Evolutionary conservation across 1,140 invertebrate species (phyloP).

Genomic region (Meteorus sp.): DNA sequence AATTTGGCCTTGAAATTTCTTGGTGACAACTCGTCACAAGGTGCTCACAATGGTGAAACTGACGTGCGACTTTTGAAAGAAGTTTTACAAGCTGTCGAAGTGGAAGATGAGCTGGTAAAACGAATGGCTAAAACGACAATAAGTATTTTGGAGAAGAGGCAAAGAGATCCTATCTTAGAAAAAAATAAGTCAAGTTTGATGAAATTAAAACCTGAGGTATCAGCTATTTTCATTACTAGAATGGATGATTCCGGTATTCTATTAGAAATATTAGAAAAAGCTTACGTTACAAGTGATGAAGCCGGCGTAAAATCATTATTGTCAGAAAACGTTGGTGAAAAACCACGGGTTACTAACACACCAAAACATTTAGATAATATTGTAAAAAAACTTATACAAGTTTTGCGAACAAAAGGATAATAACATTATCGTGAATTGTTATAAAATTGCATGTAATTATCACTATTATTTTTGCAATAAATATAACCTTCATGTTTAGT

Average conservation of each 20-base stretch:
- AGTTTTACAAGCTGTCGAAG: not conserved
- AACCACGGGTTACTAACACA: not conserved
- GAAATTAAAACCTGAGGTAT: not conserved
- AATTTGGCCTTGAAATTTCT: slow-evolving; percentile 1
- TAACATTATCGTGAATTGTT: no score
- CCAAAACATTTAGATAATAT: slow-evolving; percentile 30
- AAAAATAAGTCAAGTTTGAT: slow-evolving; percentile 10
- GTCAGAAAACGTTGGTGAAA: not conserved
- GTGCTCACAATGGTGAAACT: slow-evolving; percentile 18
- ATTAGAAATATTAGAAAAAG: slow-evolving; percentile 12
- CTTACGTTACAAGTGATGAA: slow-evolving; percentile 1
- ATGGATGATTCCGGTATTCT: slow-evolving; percentile 10
- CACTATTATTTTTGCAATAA: no score
- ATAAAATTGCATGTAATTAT: no score
- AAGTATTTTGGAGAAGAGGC: not conserved
- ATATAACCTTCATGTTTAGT: no score
- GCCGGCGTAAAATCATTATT: not conserved
- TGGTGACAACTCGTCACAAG: not conserved
- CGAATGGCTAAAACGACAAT: not conserved
- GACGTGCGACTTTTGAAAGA: slow-evolving; percentile 17
- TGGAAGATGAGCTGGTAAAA: not conserved
- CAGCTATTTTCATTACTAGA: slow-evolving; percentile 4
- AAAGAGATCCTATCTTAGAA: slow-evolving; percentile 2
- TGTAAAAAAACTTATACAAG: slow-evolving; percentile 16
- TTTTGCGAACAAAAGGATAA: no score